Base-by-base conservation (phyloP, 2,797 vertebrate genomes). In the Rhinichthys osculus region DNA sequence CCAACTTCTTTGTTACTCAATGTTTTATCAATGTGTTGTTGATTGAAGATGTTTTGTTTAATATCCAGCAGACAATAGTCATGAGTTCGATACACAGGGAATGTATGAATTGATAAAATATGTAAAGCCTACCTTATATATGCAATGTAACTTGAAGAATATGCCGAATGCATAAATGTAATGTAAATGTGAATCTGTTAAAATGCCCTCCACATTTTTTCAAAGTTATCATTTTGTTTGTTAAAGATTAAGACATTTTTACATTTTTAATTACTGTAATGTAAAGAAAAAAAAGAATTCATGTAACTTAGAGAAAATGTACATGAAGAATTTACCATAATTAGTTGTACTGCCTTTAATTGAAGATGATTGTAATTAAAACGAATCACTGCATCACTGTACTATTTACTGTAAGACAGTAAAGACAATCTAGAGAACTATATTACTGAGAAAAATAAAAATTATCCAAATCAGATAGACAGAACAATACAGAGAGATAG, bases 21-120 rank as follows among this genome's bases (percentile, higher is more conserved):
- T 50, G 14, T 21, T 57, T 82, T 83, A 82, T 67, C 30, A 67
- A 64, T 81, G 73, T 64, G 67, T 71, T 81, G 57, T 3, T 57
- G 11, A 77, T 38, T 57, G 74, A 77, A 57, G 21, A 77, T 38
- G 33, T 57, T 57, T 77, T n/a, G 10, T 57, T 59, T 62, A 16
- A 78, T 27, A 40, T 27, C 42, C 13, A 6, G 54, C n/a, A 27
- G 23, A 10, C 4, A 23, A 27, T 1, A 23, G 47, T 21, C 72
- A 76, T 35, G 9, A 33, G 47, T 23, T 76, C 17, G 30, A 54
- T 11, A 7, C 47, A 0, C 44, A 23, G 17, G 17, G 5, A 52
- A 33, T 21, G 47, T 3, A 6, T 54, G 30, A 76, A 35, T 35
- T 35, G 2, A 76, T 76, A 0, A 76, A 52, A 13, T 21, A 27